Conservation (phyloP, 2,797 vertebrate genomes). For the Nyctalus aviator region DNA sequence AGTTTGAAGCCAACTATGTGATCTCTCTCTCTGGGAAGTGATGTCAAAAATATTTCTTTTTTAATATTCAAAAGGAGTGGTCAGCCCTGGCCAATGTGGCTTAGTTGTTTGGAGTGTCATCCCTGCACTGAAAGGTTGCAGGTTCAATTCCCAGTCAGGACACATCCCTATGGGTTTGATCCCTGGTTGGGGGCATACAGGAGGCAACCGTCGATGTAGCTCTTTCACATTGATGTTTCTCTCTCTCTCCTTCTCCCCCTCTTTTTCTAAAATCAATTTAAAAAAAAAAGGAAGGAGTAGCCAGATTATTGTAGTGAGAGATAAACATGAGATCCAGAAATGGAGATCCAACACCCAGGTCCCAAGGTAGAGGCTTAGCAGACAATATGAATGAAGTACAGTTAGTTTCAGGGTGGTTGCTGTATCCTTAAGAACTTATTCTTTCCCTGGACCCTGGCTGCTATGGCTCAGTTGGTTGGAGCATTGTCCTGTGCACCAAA, state of each 20-base stretch:
- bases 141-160: background rate
- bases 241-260: background rate
- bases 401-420: conserved; percentile 23
- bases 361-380: background rate
- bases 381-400: conserved; percentile 20
- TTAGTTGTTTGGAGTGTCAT: background rate
- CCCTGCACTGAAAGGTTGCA: background rate
- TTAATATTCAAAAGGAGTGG: background rate
- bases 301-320: background rate
- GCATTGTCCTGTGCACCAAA: background rate
- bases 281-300: background rate
- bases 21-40: background rate
- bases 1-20: conserved; percentile 29
- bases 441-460: background rate
- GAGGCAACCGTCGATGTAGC: background rate
- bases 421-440: background rate
- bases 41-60: background rate
- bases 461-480: background rate
- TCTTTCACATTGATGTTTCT: background rate
- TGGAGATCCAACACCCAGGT: conserved; percentile 1
- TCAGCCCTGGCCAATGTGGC: background rate
- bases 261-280: background rate
- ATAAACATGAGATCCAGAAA: conserved; percentile 27
- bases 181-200: background rate
- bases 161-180: background rate